These are phyloP conservation scores for Malurus splendens DNA, from an alignment of 2,797 vertebrate species.

Conservation along the genomic window DNA sequence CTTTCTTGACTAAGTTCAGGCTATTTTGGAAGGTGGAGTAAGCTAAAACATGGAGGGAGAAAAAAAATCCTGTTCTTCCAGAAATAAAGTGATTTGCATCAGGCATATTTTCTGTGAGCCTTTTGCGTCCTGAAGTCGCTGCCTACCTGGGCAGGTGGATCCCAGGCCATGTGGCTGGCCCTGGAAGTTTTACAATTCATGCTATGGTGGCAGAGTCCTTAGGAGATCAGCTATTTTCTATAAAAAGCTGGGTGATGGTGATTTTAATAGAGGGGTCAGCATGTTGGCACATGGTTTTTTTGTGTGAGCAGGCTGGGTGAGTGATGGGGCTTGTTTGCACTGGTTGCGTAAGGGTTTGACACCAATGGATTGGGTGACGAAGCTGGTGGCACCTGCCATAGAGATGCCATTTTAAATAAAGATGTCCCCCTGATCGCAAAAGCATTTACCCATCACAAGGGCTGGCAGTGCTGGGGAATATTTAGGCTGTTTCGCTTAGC, in stretches of 20 bases:
- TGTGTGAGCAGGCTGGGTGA: background rate
- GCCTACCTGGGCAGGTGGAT: background rate
- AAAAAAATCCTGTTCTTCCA: background rate
- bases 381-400: constrained; percentile 17
- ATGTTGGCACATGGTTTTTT: background rate
- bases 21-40: constrained; percentile 38
- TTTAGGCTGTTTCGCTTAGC: constrained; percentile 27
- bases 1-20: constrained; percentile 39
- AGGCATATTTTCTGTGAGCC: background rate
- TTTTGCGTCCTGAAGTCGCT: background rate
- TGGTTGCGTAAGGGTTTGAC: background rate
- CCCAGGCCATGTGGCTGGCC: background rate
- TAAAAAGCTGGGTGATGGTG: constrained; percentile 27
- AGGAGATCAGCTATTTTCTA: constrained; percentile 27
- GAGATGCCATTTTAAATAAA: constrained; percentile 44
- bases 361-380: background rate
- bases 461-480: background rate
- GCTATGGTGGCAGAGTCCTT: background rate
- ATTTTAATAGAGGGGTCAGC: background rate
- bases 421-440: background rate
- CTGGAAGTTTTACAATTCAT: background rate
- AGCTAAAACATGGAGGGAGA: background rate
- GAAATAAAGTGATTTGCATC: background rate
- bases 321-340: background rate
- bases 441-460: constrained; percentile 30